These are phyloP conservation scores for Phataginus tetradactyla DNA, from an alignment of 2,797 vertebrate species.

Conservation along the genomic window DNA sequence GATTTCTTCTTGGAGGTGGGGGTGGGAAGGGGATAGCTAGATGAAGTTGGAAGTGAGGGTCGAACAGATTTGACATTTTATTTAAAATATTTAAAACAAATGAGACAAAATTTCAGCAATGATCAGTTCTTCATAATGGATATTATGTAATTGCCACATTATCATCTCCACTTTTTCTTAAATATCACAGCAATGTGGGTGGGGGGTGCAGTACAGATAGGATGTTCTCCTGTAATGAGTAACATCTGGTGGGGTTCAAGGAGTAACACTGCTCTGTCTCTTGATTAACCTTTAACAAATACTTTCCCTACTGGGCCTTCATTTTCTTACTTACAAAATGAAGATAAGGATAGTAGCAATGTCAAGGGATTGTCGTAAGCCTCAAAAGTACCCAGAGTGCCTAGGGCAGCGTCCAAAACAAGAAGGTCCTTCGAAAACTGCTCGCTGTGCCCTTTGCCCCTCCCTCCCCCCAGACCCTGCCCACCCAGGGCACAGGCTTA, in stretches of 20 bases:
- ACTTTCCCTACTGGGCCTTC: neutral
- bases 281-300: neutral
- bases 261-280: neutral
- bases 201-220: too few relatives aligned
- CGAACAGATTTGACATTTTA: neutral
- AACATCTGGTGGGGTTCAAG: neutral
- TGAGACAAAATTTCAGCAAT: neutral
- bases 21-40: neutral
- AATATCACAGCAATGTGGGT: neutral
- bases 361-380: neutral
- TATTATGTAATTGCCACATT: neutral
- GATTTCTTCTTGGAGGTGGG: neutral
- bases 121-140: neutral
- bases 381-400: neutral
- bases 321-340: neutral
- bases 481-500: neutral
- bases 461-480: too few relatives aligned
- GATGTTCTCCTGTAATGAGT: neutral
- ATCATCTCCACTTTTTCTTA: neutral
- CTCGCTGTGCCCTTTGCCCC: neutral
- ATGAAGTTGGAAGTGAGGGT: neutral
- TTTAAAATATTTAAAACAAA: constrained; percentile 15
- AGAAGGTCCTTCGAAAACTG: neutral
- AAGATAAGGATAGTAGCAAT: neutral
- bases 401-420: neutral